These are phyloP conservation scores for Drosophila putrida DNA, from an alignment of 2,888 invertebrate species.

Conservation along the genomic window DNA sequence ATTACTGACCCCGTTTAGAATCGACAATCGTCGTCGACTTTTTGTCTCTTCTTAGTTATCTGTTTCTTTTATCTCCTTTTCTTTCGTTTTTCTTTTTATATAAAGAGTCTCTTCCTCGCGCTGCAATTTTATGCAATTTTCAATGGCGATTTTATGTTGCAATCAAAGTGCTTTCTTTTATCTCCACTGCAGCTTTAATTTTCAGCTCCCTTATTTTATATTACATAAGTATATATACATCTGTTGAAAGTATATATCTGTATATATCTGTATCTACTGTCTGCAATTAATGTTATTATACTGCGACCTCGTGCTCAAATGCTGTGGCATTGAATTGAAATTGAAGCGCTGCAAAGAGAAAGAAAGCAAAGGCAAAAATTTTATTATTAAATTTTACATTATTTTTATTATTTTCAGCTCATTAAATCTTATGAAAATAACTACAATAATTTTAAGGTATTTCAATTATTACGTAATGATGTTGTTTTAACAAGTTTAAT, in stretches of 20 bases:
- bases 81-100: not conserved
- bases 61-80: constrained; percentile 2
- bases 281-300: constrained; percentile 56
- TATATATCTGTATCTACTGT: constrained; percentile 22
- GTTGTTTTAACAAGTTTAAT: too few species aligned
- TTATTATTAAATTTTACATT: constrained; percentile 2
- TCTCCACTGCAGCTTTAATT: constrained; percentile 45
- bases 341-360: constrained; percentile 40
- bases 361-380: constrained; percentile 1
- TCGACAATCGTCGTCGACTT: constrained; percentile 47
- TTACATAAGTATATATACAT: not conserved
- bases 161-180: constrained; percentile 55
- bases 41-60: constrained; percentile 35
- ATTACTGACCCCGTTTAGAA: constrained; percentile 77
- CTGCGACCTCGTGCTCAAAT: constrained; percentile 14
- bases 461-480: too few species aligned
- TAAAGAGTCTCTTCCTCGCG: constrained; percentile 15
- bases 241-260: constrained; percentile 7
- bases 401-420: constrained; percentile 1
- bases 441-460: too few species aligned
- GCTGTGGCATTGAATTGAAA: constrained; percentile 34
- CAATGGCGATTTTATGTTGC: constrained; percentile 64
- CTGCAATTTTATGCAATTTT: constrained; percentile 72
- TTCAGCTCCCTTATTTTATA: constrained; percentile 20
- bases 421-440: constrained; percentile 3